These are phyloP conservation scores for Gryon sp. DNA, from an alignment of 1,140 invertebrate genomes.

Conservation along the genomic window DNA sequence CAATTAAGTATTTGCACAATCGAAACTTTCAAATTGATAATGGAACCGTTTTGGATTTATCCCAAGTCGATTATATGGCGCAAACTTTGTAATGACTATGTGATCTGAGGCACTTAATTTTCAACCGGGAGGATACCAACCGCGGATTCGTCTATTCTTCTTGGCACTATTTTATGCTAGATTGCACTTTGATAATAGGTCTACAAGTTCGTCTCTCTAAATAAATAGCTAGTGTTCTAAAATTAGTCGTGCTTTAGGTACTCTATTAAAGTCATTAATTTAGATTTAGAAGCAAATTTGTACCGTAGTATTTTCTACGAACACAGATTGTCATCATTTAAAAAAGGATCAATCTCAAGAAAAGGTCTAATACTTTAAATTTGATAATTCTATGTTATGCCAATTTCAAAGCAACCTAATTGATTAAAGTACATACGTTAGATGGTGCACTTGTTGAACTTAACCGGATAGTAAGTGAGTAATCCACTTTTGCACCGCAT, in stretches of 20 bases:
- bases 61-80: conserved; percentile 35
- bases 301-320: conserved; percentile 7
- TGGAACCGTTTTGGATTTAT: conserved; percentile 32
- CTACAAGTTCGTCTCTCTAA: conserved; percentile 31
- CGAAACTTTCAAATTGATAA: conserved; percentile 26
- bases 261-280: conserved; percentile 31
- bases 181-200: conserved; percentile 58
- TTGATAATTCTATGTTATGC: neutral
- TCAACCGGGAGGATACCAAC: neutral
- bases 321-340: neutral
- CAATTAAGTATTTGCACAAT: conserved; percentile 21
- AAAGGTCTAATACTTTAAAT: no score
- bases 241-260: conserved; percentile 21
- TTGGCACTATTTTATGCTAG: conserved; percentile 34
- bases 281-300: conserved; percentile 5
- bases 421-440: conserved; percentile 6
- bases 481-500: conserved; percentile 33
- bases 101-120: conserved; percentile 50
- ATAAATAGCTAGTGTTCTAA: conserved; percentile 50
- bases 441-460: conserved; percentile 33
- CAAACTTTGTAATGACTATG: conserved; percentile 51
- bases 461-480: conserved; percentile 8
- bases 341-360: conserved; percentile 10
- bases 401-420: neutral
- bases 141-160: conserved; percentile 34